Percentiles rank a stretch among this genome's conserved stretches.
Conservation (phyloP, 2,888 invertebrate species). For the Agapetus fuscipes region DNA sequence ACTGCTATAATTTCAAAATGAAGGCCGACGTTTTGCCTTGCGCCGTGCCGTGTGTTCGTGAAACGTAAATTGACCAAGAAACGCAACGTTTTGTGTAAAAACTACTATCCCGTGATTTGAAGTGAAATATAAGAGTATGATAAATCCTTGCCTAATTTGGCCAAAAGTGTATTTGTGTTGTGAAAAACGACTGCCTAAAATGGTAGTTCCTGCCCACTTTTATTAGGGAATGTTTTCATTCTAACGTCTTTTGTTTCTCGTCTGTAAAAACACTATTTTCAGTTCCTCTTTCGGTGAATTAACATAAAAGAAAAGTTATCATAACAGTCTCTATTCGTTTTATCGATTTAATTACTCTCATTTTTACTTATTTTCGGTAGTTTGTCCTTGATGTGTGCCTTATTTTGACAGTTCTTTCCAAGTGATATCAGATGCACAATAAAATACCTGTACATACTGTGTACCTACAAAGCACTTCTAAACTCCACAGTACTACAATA, state of each 20-base stretch:
- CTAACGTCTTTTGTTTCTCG: conserved; percentile 13
- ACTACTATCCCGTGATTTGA: too few species aligned
- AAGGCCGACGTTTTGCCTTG: conserved; percentile 10
- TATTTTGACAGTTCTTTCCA: conserved; percentile 17
- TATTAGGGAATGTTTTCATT: conserved; percentile 16
- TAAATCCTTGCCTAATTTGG: neutral
- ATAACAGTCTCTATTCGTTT: too few species aligned
- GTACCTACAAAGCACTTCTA: too few species aligned
- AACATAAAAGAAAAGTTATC: too few species aligned
- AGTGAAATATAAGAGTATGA: neutral
- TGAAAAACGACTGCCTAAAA: conserved; percentile 36
- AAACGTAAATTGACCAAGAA: conserved; percentile 5
- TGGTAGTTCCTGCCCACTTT: conserved; percentile 24
- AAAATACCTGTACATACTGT: too few species aligned
- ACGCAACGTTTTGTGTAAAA: too few species aligned
- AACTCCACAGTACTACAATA: too few species aligned
- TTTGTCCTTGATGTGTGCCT: conserved; percentile 8
- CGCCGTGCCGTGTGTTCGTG: conserved; percentile 10
- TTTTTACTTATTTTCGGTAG: conserved; percentile 10
- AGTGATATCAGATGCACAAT: too few species aligned
- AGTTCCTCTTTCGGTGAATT: too few species aligned
- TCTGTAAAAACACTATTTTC: neutral
- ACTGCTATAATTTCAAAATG: conserved; percentile 15
- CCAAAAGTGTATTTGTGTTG: conserved; percentile 29
- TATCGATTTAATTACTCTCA: conserved; percentile 1